Base-by-base conservation (phyloP, 2,888 invertebrate genomes). In the Ichneumoninae sp. region DNA sequence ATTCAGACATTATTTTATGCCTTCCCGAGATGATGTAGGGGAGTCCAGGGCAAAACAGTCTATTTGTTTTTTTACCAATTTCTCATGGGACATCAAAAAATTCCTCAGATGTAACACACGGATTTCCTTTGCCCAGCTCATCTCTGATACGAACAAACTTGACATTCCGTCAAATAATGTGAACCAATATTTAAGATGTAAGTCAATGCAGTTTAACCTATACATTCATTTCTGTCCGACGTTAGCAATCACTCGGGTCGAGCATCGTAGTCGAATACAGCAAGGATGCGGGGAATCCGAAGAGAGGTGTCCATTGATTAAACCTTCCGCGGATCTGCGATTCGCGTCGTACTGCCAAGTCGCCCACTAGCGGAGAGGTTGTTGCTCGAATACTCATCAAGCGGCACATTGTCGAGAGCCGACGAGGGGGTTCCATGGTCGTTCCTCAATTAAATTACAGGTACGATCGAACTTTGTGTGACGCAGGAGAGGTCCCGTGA, bases 341-440 rank as follows among this genome's bases (percentile, higher is more conserved):
- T 36, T 57, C 36, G 40, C n/a, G 26, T 72, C 72, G 72, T 72
- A 44, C 26, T 44, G 72, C 57, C 26, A 57, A 40, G 57, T 57
- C 10, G 40, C 66, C 22, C 50, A 30, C n/a, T 52, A 7, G 57
- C 22, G 13, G 57, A 13, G 26, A 26, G 57, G 57, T 22, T 26
- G 57, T 52, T 65, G 40, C 57, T 70, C 70, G 44, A 65, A 79
- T 79, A 52, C 70, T 79, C 78, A 79, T 79, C 47, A 79, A 65
- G 70, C 60, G n/a, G 3, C 40, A 60, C 70, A 71, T 79, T 79
- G 70, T 79, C 70, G 78, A 33, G 36, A 79, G 44, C 44, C 72
- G 72, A 60, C 40, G 60, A 60, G 60, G 60, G 57, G 16, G 0
- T 19, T 22, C 19, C 50, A 36, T 50, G 78, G 44, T 79, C 33